A percentile compares a stretch with the other conserved stretches of the same genome.
phyloP scores from a whole-genome alignment of 2,888 invertebrate species.

The Troides oblongomaculatus region DNA sequence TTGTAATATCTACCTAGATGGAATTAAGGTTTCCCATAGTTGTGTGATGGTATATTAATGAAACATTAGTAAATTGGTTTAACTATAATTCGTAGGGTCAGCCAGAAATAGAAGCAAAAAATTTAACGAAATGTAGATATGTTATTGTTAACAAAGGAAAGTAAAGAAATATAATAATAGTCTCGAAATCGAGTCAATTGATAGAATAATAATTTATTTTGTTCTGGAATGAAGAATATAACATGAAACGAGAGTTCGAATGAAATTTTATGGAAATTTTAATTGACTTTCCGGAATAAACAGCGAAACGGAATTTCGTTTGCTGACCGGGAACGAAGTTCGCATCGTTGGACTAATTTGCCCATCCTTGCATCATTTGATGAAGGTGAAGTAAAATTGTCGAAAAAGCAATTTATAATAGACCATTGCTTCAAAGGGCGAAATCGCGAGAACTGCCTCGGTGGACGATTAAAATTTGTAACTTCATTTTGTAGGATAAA shows the following conservation, averaged over 20 bases:
- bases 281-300: constrained; percentile 28
- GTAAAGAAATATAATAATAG: constrained; percentile 2
- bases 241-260: constrained; percentile 10
- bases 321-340: constrained; percentile 29
- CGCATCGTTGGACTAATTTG: constrained; percentile 32
- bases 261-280: constrained; percentile 27
- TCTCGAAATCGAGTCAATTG: constrained; percentile 10
- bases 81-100: background rate
- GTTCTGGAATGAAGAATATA: constrained; percentile 18
- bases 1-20: too few species aligned
- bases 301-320: constrained; percentile 25
- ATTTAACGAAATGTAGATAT: background rate
- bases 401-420: constrained; percentile 71
- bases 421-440: constrained; percentile 66
- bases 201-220: constrained; percentile 22
- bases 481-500: constrained; percentile 73
- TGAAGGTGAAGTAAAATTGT: constrained; percentile 51
- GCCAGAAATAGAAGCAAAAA: background rate
- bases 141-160: background rate
- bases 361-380: constrained; percentile 39
- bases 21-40: too few species aligned
- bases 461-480: constrained; percentile 74
- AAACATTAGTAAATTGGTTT: background rate
- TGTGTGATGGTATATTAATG: too few species aligned
- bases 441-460: constrained; percentile 55